A percentile compares a stretch with the other conserved stretches of the same genome.
These are phyloP conservation scores for Thamnaconus septentrionalis DNA, from an alignment of 2,113 vertebrate genomes.

Conservation along the genomic window DNA sequence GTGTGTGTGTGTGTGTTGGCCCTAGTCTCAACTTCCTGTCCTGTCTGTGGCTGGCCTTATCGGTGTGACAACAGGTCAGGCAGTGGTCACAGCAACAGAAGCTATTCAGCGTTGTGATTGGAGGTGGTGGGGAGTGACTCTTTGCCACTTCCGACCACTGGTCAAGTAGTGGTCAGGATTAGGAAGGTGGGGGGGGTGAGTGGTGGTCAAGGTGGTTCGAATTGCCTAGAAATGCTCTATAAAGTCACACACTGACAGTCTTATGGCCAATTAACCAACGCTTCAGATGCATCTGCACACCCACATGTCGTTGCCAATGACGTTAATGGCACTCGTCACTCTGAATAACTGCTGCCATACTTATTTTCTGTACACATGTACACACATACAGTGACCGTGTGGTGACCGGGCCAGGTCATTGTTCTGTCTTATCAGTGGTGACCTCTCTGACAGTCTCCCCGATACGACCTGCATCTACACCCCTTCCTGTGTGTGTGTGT, in stretches of 20 bases:
- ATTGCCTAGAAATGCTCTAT: not conserved
- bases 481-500: conserved; percentile 56
- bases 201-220: conserved; percentile 5
- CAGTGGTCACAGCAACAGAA: conserved; percentile 49
- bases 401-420: conserved; percentile 67
- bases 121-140: conserved; percentile 21
- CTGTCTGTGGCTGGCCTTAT: conserved; percentile 66
- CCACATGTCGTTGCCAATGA: not conserved
- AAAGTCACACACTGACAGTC: not conserved
- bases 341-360: not conserved
- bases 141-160: conserved; percentile 31
- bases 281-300: not conserved
- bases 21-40: conserved; percentile 68
- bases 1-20: conserved; percentile 28
- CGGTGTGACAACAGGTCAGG: conserved; percentile 60
- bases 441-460: conserved; percentile 51
- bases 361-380: not conserved
- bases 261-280: too few relatives aligned
- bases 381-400: conserved; percentile 27
- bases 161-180: conserved; percentile 57
- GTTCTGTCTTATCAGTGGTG: conserved; percentile 66
- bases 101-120: conserved; percentile 37
- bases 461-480: conserved; percentile 48
- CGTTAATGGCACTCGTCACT: not conserved
- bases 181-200: not conserved